Percentiles rank a stretch among this genome's conserved stretches.
These are phyloP conservation scores for Thalpophila matura DNA, from an alignment of 2,888 invertebrate species.

Conservation along the genomic window DNA sequence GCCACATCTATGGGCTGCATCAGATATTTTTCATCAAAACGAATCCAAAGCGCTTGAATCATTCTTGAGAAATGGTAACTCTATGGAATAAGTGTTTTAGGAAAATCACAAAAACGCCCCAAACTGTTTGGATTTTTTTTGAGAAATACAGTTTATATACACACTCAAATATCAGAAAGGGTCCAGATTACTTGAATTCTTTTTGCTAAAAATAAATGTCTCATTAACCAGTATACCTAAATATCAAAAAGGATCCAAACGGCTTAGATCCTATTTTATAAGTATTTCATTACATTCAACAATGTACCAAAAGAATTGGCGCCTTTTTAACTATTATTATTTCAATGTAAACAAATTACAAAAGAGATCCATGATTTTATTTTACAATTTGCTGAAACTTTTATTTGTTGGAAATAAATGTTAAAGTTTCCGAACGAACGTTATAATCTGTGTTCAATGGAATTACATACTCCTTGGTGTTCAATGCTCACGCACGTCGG, in stretches of 20 bases:
- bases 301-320: slow-evolving; percentile 1
- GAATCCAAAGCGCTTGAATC: slow-evolving; percentile 16
- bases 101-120: slow-evolving; percentile 8
- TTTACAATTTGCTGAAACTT: neutral
- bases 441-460: slow-evolving; percentile 5
- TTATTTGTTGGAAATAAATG: neutral
- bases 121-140: too few species aligned
- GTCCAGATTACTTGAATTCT: slow-evolving; percentile 6
- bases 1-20: slow-evolving; percentile 4
- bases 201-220: neutral
- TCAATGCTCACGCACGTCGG: too few species aligned
- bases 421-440: neutral
- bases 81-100: slow-evolving; percentile 16
- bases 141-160: slow-evolving; percentile 2
- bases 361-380: neutral
- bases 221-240: too few species aligned
- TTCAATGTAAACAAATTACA: too few species aligned
- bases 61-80: slow-evolving; percentile 17
- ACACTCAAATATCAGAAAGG: neutral
- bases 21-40: slow-evolving; percentile 18
- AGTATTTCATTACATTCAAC: slow-evolving; percentile 3
- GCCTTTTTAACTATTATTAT: too few species aligned
- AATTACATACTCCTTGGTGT: neutral
- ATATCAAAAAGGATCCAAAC: slow-evolving; percentile 20
- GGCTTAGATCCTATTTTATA: neutral